Conservation (phyloP, 2,113 vertebrate genomes). For the Apteryx mantelli region DNA sequence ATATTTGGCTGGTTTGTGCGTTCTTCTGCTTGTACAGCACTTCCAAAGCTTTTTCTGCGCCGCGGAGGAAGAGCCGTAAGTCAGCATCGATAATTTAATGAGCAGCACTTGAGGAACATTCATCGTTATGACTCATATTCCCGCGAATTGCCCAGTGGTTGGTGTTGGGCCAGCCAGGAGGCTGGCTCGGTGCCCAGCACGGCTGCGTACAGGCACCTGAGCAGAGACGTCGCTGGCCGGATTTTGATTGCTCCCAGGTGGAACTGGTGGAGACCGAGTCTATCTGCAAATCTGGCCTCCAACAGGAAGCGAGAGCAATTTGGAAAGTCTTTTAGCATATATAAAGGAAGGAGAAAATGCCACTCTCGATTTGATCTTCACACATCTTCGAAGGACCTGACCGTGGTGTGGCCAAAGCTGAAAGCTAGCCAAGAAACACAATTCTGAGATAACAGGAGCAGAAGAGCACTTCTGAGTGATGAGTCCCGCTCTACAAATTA, state of each 20-base stretch:
- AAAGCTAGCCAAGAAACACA: background rate
- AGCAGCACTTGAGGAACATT: conserved; percentile 38
- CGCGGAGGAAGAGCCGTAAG: background rate
- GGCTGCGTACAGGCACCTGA: conserved; percentile 4
- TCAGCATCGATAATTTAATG: background rate
- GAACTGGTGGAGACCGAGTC: background rate
- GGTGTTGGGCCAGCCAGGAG: conserved; percentile 25
- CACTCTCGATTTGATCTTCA: background rate
- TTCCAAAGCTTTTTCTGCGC: background rate
- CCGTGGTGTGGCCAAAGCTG: background rate
- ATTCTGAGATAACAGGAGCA: background rate
- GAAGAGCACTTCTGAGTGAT: background rate
- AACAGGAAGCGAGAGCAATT: background rate
- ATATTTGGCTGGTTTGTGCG: background rate
- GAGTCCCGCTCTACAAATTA: background rate
- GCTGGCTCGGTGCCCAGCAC: background rate
- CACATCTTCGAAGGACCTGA: background rate
- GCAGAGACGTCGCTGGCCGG: background rate
- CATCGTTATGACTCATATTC: conserved; percentile 20
- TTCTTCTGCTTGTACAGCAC: background rate
- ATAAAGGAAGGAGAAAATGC: background rate
- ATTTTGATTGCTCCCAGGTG: background rate
- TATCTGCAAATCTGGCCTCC: background rate
- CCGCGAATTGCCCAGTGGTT: background rate
- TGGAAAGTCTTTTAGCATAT: background rate